Evolutionary conservation across 2,797 vertebrate genomes (phyloP), one percentile per base, ranked within the genome.

Genomic region (Pseudochromis fuscus): DNA sequence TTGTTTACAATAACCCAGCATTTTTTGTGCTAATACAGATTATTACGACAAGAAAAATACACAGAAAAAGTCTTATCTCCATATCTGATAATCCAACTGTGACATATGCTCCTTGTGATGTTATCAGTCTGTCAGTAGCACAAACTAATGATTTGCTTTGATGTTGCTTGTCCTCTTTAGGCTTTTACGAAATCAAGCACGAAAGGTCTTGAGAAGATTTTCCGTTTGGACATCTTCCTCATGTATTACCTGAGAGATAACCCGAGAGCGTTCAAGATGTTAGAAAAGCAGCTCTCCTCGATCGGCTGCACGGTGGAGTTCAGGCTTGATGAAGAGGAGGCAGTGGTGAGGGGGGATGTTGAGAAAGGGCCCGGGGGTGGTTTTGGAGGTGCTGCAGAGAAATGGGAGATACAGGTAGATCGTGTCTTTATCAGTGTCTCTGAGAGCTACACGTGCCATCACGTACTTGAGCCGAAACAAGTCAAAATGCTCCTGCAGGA

Each of bases 221-320:
- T 72, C 53, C 31, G 7, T 11, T 33, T 78, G 0, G 85, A 92
- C 0, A 3, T 38, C 5, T 87, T 59, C 67, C 78, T 92, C 16
- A 19, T 91, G 27, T 61, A n/a, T 21, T 92, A 75, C 61, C 67
- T 93, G 38, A 81, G 58, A 49, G 89, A 91, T 35, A 79, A 59
- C 55, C 23, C 35, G 1, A 85, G 75, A 21, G 77, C 79, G 18
- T 2, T 8, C 2, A 70, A 61, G 50, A 1, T 42, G 4, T 45
- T 92, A 9, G n/a, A 81, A 2, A 79, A 84, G 21, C 66, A 72
- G 8, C 81, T 92, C 0, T 67, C 69, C 4, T 2, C 0, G 7
- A 64, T 92, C 0, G 23, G n/a, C 66, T 85, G 80, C 61, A 51
- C 21, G 0, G 24, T 79, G 24, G 37, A 76, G 10, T 46, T 86